Base-by-base conservation (phyloP, 2,797 vertebrate genomes). In the Pseudochaenichthys georgianus region DNA sequence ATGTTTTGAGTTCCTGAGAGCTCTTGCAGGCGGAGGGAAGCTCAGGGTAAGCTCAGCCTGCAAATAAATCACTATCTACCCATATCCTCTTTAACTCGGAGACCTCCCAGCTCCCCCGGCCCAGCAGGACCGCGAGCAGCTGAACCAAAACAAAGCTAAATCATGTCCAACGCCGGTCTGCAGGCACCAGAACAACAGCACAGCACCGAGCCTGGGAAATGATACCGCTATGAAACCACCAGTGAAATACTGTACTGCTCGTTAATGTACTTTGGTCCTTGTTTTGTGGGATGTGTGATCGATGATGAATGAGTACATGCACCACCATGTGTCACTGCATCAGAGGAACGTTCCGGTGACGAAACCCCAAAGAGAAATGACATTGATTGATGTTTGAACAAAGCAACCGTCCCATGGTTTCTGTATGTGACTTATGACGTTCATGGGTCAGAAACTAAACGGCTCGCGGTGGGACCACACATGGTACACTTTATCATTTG, bases 101-200 rank as follows among this genome's bases (percentile, higher is more conserved):
- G 84, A 91, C 85, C 89, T 89, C 90, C 88, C 78, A 59, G 74
- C 48, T 75, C 84, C 64, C 69, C 69, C 31, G 11, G 70, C 67
- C 61, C 79, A 73, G 80, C 73, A 73, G 75, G 79, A 79, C 58
- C 73, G 76, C 75, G 69, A 85, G 77, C 72, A 54, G 74, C 75
- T 80, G 71, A 69, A 85, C 58, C 80, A 82, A 84, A 87, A 88
- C 71, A 78, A 77, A 71, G 89, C 51, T 83, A 90, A 87, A 91
- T 89, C 86, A 81, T 67, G 70, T 61, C 58, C 63, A 79, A 70
- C 46, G 21, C 81, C 67, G 70, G 61, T 81, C 72, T 73, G 72
- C 34, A 89, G 75, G 47, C 52, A 42, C 55, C 75, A 75, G 38
- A 83, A 65, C 66, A 78, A 65, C 21, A 67, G 58, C 53, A 63